Conservation (phyloP, 2,888 invertebrate genomes). For the Chydorus sphaericus region DNA sequence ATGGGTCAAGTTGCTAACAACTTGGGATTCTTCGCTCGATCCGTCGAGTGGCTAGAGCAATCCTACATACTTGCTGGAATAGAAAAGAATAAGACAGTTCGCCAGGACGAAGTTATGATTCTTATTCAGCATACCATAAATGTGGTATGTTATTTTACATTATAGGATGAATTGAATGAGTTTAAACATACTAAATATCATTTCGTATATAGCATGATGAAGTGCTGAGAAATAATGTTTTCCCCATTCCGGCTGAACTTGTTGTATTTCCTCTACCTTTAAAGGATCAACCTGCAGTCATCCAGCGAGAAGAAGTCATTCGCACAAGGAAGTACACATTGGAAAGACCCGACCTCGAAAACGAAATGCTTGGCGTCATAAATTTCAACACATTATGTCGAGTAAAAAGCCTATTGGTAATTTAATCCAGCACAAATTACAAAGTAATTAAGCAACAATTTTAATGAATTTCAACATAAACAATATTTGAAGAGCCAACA, state of each 20-base stretch:
- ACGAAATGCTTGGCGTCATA: constrained; percentile 22
- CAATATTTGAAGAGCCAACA: constrained; percentile 17
- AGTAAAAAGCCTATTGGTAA: constrained; percentile 24
- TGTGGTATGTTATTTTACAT: constrained; percentile 8
- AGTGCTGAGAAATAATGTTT: constrained; percentile 10
- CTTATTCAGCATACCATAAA: constrained; percentile 18
- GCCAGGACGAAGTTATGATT: constrained; percentile 14
- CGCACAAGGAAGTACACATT: constrained; percentile 14
- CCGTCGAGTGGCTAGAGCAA: constrained; percentile 29
- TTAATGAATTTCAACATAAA: no score
- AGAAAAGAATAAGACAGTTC: constrained; percentile 24
- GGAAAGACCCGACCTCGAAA: no score
- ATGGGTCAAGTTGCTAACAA: constrained; percentile 28
- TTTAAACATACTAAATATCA: neutral
- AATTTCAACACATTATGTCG: constrained; percentile 27
- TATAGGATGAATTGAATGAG: neutral
- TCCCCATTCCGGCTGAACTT: neutral
- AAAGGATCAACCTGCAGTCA: constrained; percentile 2
- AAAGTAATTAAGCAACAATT: neutral
- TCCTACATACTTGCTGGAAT: constrained; percentile 23
- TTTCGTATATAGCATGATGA: constrained; percentile 20
- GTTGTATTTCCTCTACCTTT: constrained; percentile 10
- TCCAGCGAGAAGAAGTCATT: constrained; percentile 10
- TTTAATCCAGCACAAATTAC: no score
- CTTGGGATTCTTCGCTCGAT: constrained; percentile 25